These are phyloP conservation scores for Orientallactaga bullata DNA, from an alignment of 2,113 vertebrate species.

Conservation along the genomic window DNA sequence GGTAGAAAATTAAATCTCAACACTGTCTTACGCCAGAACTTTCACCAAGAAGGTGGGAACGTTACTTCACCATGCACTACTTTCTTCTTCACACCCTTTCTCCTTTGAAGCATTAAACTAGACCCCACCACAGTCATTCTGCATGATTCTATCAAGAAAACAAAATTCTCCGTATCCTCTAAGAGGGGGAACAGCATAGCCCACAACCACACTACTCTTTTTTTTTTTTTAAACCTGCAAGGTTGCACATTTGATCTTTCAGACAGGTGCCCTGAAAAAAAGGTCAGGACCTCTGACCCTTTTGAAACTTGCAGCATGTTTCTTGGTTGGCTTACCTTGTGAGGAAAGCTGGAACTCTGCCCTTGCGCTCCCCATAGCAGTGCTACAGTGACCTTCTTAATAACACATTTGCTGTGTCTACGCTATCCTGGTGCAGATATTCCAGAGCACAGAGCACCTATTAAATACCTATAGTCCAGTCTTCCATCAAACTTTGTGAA, in stretches of 20 bases:
- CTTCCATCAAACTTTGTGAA: neutral
- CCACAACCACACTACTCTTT: fast-evolving
- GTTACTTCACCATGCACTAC: neutral
- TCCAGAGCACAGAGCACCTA: neutral
- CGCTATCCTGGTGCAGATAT: neutral
- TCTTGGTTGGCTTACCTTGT: neutral
- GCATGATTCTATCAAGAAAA: neutral
- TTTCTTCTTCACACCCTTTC: neutral
- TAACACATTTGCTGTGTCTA: neutral
- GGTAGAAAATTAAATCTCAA: neutral
- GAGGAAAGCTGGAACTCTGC: neutral
- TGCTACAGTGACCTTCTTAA: neutral
- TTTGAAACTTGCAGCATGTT: neutral
- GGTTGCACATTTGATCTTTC: neutral
- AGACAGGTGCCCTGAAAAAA: too few species aligned
- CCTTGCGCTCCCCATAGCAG: neutral
- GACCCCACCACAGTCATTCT: neutral
- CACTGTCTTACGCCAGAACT: neutral
- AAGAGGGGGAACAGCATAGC: neutral
- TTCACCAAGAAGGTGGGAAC: neutral
- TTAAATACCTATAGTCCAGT: neutral
- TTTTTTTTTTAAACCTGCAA: neutral
- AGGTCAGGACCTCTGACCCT: neutral
- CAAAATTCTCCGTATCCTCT: fast-evolving
- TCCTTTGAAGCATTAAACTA: neutral